These are phyloP conservation scores for Microtus richardsoni DNA, from an alignment of 2,113 vertebrate species.

Conservation along the genomic window DNA sequence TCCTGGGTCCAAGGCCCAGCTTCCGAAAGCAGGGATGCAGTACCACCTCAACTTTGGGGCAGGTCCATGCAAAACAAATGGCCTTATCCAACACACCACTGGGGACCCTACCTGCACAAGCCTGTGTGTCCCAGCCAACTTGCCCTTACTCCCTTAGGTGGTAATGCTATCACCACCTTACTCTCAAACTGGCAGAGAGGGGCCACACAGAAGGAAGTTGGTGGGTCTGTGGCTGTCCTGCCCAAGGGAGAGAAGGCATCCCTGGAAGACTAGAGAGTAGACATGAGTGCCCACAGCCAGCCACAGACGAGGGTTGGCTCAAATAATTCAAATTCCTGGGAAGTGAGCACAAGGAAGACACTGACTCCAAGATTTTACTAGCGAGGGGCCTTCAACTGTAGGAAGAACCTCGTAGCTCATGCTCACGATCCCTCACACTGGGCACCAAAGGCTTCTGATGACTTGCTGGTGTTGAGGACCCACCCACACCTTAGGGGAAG, in stretches of 20 bases:
- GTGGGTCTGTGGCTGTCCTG: background rate
- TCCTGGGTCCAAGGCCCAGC: background rate
- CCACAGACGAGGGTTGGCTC: background rate
- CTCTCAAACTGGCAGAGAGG: background rate
- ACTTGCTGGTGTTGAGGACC: background rate
- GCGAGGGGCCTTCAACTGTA: background rate
- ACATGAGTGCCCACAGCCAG: background rate
- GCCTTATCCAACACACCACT: background rate
- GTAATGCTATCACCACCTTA: fast-evolving
- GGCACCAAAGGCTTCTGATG: background rate
- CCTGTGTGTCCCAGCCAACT: background rate
- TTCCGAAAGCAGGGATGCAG: background rate
- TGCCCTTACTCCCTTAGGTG: background rate
- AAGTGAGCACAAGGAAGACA: background rate
- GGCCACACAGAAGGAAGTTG: background rate
- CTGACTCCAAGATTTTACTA: background rate
- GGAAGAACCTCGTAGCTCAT: background rate
- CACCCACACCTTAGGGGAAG: background rate
- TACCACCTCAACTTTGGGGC: background rate
- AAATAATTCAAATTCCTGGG: background rate
- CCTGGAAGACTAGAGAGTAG: fast-evolving
- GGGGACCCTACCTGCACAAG: too few relatives aligned
- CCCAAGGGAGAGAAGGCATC: background rate
- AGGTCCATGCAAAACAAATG: fast-evolving
- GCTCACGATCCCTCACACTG: background rate